Percentiles rank a stretch among this genome's conserved stretches.
Conservation (phyloP, 2,888 invertebrate genomes). For the Clitarchus hookeri region DNA sequence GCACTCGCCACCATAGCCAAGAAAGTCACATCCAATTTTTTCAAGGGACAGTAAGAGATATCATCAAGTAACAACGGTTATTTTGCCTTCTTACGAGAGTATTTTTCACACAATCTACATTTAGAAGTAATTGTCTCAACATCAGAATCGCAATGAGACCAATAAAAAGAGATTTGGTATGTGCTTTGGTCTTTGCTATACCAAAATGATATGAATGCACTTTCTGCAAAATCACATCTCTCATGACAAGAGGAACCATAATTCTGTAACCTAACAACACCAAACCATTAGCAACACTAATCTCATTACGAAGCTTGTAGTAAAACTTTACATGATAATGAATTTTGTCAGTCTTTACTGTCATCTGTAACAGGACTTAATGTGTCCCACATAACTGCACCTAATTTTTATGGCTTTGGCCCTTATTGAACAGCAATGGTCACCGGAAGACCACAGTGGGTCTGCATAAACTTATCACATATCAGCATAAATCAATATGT, state of each 20-base stretch:
- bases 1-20: not conserved
- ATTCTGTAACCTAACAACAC: not conserved
- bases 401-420: too few relatives aligned
- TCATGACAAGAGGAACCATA: not conserved
- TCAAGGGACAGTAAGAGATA: not conserved
- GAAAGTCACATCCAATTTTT: not conserved
- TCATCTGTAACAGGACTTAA: too few relatives aligned
- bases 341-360: too few relatives aligned
- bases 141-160: not conserved
- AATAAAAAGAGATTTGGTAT: not conserved
- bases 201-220: not conserved
- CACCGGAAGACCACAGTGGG: too few relatives aligned
- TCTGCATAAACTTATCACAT: too few relatives aligned
- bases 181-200: not conserved
- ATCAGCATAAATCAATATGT: too few relatives aligned
- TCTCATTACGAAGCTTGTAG: not conserved
- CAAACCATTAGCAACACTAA: not conserved
- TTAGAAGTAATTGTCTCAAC: not conserved
- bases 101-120: not conserved
- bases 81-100: not conserved
- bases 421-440: too few relatives aligned
- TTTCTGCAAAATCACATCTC: not conserved
- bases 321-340: not conserved
- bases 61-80: not conserved
- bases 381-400: too few relatives aligned